Conservation (phyloP, 2,888 invertebrate species). For the Acrocyrtus sp. region DNA sequence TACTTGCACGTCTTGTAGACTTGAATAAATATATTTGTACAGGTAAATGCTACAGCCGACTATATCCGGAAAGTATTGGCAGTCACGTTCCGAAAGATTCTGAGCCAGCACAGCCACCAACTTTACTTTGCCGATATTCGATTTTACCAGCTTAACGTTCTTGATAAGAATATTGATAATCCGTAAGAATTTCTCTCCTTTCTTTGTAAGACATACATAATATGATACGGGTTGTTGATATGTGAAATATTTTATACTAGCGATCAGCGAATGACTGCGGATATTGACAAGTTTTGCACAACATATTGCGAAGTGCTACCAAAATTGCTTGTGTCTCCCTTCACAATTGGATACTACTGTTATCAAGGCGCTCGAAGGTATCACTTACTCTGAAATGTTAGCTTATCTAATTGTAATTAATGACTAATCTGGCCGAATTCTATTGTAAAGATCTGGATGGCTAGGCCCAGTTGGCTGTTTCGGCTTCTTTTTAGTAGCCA, state of each 20-base stretch:
- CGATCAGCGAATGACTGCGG: conserved; percentile 60
- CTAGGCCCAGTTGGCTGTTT: conserved; percentile 70
- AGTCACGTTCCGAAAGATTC: conserved; percentile 68
- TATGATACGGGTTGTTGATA: not conserved
- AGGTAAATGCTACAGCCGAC: conserved; percentile 67
- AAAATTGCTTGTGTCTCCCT: conserved; percentile 67
- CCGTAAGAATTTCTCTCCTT: conserved; percentile 54
- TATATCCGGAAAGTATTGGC: conserved; percentile 68
- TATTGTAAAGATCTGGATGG: conserved; percentile 69
- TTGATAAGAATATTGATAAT: conserved; percentile 59
- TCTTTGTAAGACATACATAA: not conserved
- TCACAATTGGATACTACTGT: conserved; percentile 70
- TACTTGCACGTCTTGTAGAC: too few relatives aligned
- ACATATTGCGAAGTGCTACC: conserved; percentile 57
- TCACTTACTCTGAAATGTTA: too few relatives aligned
- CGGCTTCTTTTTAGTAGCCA: conserved; percentile 69
- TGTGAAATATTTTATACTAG: conserved; percentile 11
- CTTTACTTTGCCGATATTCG: conserved; percentile 69
- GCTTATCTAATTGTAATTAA: too few relatives aligned
- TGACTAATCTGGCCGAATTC: too few relatives aligned
- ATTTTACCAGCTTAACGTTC: conserved; percentile 55
- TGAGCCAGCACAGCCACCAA: conserved; percentile 68
- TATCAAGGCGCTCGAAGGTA: conserved; percentile 68
- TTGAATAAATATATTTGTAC: too few relatives aligned
- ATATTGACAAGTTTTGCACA: conserved; percentile 55